Base-by-base conservation (phyloP, 1,140 invertebrate species). In the Drosophila kepulauana region DNA sequence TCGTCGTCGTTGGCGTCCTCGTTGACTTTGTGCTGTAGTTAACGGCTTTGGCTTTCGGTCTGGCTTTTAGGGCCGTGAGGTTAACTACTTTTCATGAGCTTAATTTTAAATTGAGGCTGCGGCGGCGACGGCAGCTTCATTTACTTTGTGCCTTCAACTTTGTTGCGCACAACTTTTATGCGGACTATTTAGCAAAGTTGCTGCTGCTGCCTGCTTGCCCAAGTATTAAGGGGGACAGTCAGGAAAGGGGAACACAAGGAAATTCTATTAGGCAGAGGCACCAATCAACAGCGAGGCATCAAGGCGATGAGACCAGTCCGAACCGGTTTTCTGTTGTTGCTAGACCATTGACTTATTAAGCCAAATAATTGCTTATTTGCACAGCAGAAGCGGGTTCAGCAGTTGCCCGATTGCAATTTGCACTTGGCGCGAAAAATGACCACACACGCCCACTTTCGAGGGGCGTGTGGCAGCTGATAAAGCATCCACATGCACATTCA, bases 81-180 rank as follows among this genome's bases (percentile, higher is more conserved):
- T 85, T 88, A 88, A 89, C 85, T 88, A 89, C 85, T 89, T 88
- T 88, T 88, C 84, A 88, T 84, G 80, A 88, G 84, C 84, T 88
- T 88, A 89, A 88, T 88, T 88, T 88, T 89, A 88, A 88, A 88
- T 88, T 84, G 84, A 88, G 84, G 84, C 84, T 84, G 82, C 66
- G 63, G 79, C 74, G 57, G 41, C 63, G 52, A 16, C 62, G 56
- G 75, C 66, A 78, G 84, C 85, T 88, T 88, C 80, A 88, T 88
- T 88, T 88, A 88, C 82, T 86, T 85, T 85, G 78, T 85, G 81
- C 78, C 81, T 65, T 68, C 84, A 87, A 87, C 82, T 87, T 87
- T 87, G 84, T 87, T 84, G 84, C 80, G 73, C 65, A 43, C 77
- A 68, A 87, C 82, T 87, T 87, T 87, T 84, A 69, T 80, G 84